Evolutionary conservation across 2,888 invertebrate genomes (phyloP).

Genomic region (Chirona hameri): DNA sequence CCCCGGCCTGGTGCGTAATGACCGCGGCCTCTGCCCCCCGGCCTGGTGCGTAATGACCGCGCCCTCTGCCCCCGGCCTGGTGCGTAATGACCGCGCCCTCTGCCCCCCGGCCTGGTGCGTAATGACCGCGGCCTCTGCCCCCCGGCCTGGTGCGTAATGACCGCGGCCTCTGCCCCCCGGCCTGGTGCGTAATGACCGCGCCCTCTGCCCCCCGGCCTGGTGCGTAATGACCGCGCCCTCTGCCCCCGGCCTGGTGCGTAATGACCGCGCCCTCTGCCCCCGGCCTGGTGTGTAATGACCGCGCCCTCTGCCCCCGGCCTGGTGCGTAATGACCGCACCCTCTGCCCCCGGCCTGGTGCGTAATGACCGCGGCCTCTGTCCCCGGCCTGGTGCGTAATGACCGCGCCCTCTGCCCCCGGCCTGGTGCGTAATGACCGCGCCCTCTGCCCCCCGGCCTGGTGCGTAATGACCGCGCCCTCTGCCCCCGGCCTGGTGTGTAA

Average conservation of each 20-base stretch:
- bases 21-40: constrained; percentile 48
- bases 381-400: constrained; percentile 46
- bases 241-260: constrained; percentile 48
- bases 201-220: constrained; percentile 47
- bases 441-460: constrained; percentile 47
- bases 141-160: constrained; percentile 46
- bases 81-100: constrained; percentile 43
- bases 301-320: constrained; percentile 49
- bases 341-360: constrained; percentile 48
- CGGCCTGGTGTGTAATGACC: constrained; percentile 46
- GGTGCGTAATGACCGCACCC: constrained; percentile 44
- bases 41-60: constrained; percentile 46
- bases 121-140: constrained; percentile 46
- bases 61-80: constrained; percentile 49
- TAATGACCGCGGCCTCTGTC: constrained; percentile 47
- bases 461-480: too few species aligned
- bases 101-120: constrained; percentile 47
- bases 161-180: constrained; percentile 48
- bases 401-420: too few species aligned
- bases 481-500: constrained; percentile 47
- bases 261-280: too few species aligned
- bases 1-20: constrained; percentile 46
- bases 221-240: too few species aligned
- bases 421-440: constrained; percentile 46
- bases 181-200: constrained; percentile 45